Percentiles rank a stretch among this genome's conserved stretches.
phyloP scores from a whole-genome alignment of 2,797 vertebrate species.

The Enteromius viviparus region DNA sequence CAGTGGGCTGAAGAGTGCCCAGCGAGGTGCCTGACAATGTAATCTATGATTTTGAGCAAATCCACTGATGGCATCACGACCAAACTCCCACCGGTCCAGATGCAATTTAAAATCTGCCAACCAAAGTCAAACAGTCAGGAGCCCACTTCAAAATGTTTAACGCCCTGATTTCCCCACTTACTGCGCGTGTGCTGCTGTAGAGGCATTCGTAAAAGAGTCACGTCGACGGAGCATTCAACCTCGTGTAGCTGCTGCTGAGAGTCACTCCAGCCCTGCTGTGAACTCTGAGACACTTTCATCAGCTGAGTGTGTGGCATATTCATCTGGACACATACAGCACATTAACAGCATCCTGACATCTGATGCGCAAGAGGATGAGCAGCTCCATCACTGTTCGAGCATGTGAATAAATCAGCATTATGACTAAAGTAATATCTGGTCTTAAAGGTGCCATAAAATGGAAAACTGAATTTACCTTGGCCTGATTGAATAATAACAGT shows the following conservation, averaged over 20 bases:
- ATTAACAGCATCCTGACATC: not conserved
- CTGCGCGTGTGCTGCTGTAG: not conserved
- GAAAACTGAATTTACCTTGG: no score
- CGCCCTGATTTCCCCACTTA: conserved; percentile 20
- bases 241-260: conserved; percentile 20
- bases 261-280: conserved; percentile 44
- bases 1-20: not conserved
- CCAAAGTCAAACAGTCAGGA: conserved; percentile 44
- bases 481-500: no score
- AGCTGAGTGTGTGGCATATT: conserved; percentile 2
- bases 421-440: not conserved
- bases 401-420: not conserved
- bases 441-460: not conserved
- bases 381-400: not conserved
- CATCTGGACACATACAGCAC: conserved; percentile 25
- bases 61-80: conserved; percentile 18
- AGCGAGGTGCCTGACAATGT: not conserved
- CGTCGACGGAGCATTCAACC: conserved; percentile 13
- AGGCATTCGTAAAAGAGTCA: conserved; percentile 45
- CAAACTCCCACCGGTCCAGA: conserved; percentile 35
- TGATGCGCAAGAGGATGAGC: not conserved
- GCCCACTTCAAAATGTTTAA: conserved; percentile 34
- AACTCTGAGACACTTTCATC: conserved; percentile 46
- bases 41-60: conserved; percentile 33
- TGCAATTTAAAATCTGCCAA: conserved; percentile 50